Evolutionary conservation across 1,140 invertebrate genomes (phyloP).

Genomic region (Hylaeus anthracinus): DNA sequence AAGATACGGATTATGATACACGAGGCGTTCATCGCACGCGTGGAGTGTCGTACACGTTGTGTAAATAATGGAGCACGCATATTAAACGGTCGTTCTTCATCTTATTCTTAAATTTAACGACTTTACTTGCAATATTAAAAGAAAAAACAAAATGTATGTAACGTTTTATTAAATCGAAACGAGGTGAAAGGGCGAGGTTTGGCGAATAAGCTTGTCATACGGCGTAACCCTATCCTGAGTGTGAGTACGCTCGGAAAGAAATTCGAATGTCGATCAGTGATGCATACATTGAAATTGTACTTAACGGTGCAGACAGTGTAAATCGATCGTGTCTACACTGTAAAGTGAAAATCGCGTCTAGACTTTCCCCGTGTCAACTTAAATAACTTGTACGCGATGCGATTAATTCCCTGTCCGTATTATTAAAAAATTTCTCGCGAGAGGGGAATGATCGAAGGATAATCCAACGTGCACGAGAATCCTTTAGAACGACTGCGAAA

Average conservation of each 20-base stretch:
- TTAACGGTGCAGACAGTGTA: not conserved
- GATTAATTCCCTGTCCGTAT: not conserved
- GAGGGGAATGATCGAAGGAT: conserved; percentile 36
- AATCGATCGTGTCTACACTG: not conserved
- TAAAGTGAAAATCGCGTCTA: not conserved
- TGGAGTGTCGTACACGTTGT: not conserved
- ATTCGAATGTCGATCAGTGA: not conserved
- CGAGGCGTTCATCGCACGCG: conserved; percentile 1
- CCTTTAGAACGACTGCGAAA: conserved; percentile 70
- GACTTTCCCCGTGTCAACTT: too few relatives aligned
- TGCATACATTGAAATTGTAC: not conserved
- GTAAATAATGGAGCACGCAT: not conserved
- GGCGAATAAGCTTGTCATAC: too few relatives aligned
- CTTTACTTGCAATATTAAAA: too few relatives aligned
- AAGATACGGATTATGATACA: not conserved
- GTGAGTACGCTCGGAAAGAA: too few relatives aligned
- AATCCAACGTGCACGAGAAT: conserved; percentile 61
- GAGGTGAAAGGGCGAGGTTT: too few relatives aligned
- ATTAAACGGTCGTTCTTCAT: not conserved
- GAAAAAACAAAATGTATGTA: not conserved
- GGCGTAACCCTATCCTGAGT: too few relatives aligned
- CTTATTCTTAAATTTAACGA: too few relatives aligned
- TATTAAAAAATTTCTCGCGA: not conserved
- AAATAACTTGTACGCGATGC: not conserved
- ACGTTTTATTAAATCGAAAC: not conserved